Percentiles rank a stretch among this genome's conserved stretches.
phyloP scores from a whole-genome alignment of 1,140 invertebrate genomes.

The Heliothis virescens region DNA sequence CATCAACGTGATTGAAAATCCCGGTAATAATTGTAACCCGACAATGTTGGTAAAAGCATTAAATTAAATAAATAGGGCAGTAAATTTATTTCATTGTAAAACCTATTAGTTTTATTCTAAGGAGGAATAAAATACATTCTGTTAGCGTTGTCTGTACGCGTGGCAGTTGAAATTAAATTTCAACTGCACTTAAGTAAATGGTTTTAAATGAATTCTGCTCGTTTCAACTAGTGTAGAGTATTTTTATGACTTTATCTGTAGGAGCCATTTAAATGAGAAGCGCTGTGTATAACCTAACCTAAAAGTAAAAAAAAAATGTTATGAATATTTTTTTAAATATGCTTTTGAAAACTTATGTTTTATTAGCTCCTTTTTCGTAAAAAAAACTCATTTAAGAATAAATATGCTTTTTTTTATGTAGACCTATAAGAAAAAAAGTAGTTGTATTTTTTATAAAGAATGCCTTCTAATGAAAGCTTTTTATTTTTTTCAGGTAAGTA shows the following conservation, averaged over 20 bases:
- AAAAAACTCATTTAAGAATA: too few species aligned
- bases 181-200: constrained; percentile 26
- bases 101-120: neutral
- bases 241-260: neutral
- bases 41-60: too few species aligned
- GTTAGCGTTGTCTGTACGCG: constrained; percentile 4
- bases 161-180: constrained; percentile 26
- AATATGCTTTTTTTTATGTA: too few species aligned
- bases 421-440: too few species aligned
- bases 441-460: constrained; percentile 8
- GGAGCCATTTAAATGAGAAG: neutral
- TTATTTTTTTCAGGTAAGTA: constrained; percentile 73
- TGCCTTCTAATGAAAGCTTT: constrained; percentile 40
- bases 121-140: constrained; percentile 2
- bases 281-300: neutral
- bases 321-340: too few species aligned
- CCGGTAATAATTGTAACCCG: too few species aligned
- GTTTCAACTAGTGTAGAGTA: neutral
- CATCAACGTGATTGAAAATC: too few species aligned
- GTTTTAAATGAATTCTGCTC: constrained; percentile 10
- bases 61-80: neutral
- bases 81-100: neutral
- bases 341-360: too few species aligned
- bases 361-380: too few species aligned
- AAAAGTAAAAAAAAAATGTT: too few species aligned